Conservation (phyloP, 2,797 vertebrate genomes). For the Xenops minutus region DNA sequence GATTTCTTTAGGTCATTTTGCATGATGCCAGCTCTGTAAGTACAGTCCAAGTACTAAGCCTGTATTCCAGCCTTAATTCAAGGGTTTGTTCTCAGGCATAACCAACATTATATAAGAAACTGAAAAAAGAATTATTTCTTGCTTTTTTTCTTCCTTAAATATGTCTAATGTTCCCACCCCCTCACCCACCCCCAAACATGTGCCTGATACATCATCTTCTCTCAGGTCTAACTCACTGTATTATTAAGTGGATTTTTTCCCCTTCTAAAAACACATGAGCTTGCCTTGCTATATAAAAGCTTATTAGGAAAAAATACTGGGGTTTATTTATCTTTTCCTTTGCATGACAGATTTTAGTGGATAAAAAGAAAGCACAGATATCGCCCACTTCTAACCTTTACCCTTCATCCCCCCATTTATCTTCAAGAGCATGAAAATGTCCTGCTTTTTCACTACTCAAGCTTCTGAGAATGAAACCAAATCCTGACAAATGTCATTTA, state of each 20-base stretch:
- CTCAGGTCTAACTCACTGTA: not conserved
- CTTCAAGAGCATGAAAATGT: not conserved
- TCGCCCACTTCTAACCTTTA: not conserved
- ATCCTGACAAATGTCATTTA: not conserved
- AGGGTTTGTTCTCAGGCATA: not conserved
- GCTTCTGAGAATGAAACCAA: not conserved
- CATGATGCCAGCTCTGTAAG: not conserved
- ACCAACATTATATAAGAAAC: not conserved
- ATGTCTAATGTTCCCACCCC: not conserved
- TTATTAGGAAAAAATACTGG: not conserved
- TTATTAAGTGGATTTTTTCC: not conserved
- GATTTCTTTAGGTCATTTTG: not conserved
- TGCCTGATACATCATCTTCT: fast-evolving
- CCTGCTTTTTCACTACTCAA: not conserved
- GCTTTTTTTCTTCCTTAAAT: not conserved
- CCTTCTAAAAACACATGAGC: not conserved
- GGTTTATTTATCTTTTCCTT: not conserved
- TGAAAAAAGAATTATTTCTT: not conserved
- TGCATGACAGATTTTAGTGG: not conserved
- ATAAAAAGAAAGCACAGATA: not conserved
- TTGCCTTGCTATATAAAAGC: not conserved
- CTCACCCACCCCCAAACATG: not conserved
- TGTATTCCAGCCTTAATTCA: not conserved
- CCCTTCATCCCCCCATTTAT: not conserved
- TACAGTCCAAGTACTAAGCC: not conserved